Conservation (phyloP, 2,797 vertebrate species). For the Coranthus polyacanthus region DNA sequence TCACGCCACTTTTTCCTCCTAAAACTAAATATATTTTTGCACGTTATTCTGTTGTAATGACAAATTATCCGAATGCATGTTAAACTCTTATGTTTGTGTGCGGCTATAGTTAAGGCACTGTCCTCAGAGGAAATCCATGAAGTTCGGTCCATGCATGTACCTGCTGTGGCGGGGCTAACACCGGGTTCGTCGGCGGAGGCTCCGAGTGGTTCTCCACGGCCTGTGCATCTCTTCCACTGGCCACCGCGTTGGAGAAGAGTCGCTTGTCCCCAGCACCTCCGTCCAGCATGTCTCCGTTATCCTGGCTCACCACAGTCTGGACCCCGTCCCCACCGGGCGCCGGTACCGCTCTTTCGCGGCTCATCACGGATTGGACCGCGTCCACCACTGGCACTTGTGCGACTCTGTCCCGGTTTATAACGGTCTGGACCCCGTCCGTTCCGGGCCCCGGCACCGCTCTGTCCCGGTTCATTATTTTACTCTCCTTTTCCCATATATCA, state of each 20-base stretch:
- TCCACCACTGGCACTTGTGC: slow-evolving; percentile 76
- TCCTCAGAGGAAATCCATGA: not conserved
- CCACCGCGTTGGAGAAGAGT: slow-evolving; percentile 77
- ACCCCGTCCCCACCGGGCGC: slow-evolving; percentile 66
- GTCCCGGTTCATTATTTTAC: slow-evolving; percentile 90
- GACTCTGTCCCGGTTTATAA: slow-evolving; percentile 88
- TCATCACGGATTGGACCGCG: slow-evolving; percentile 83
- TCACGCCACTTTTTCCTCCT: not conserved
- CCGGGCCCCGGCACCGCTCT: slow-evolving; percentile 84
- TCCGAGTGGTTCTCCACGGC: slow-evolving; percentile 83
- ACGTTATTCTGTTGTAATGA: no score
- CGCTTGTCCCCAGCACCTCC: slow-evolving; percentile 82
- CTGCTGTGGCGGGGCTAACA: slow-evolving; percentile 69
- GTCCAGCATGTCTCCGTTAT: slow-evolving; percentile 85
- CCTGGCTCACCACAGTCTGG: slow-evolving; percentile 82
- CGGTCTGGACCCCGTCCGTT: slow-evolving; percentile 73
- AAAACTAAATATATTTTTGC: not conserved
- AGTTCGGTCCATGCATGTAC: slow-evolving; percentile 45
- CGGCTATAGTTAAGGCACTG: no score
- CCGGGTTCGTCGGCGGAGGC: slow-evolving; percentile 85
- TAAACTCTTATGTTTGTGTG: no score
- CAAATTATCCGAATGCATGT: no score
- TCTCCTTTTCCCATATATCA: slow-evolving; percentile 72
- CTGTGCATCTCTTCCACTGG: slow-evolving; percentile 78
- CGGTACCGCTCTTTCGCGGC: slow-evolving; percentile 86